These are phyloP conservation scores for Limnodromus scolopaceus DNA, from an alignment of 2,797 vertebrate species.

Conservation along the genomic window DNA sequence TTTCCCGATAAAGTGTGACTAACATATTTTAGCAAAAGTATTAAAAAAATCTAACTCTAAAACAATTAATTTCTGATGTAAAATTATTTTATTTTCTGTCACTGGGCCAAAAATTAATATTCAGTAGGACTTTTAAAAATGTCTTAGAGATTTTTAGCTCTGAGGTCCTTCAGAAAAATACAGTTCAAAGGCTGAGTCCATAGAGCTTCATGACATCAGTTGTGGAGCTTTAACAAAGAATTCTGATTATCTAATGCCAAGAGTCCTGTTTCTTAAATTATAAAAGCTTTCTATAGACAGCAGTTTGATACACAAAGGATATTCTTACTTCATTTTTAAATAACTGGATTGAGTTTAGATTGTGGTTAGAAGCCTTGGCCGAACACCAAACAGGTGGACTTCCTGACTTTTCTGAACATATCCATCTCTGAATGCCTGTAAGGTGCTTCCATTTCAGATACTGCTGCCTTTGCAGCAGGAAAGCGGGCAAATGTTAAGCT, in stretches of 20 bases:
- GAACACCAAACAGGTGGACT: not conserved
- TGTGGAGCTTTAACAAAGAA: not conserved
- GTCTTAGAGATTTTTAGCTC: not conserved
- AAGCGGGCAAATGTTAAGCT: not conserved
- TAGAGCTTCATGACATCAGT: rapidly evolving
- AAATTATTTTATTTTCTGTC: not conserved
- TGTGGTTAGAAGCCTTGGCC: not conserved
- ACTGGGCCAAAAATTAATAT: not conserved
- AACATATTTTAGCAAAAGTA: not conserved
- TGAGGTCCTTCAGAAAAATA: not conserved
- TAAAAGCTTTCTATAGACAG: not conserved
- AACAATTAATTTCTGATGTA: not conserved
- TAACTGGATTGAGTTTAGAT: not conserved
- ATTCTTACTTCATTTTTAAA: not conserved
- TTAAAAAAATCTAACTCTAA: not conserved
- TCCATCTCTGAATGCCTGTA: not conserved
- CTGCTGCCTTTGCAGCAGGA: not conserved
- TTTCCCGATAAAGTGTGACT: not conserved
- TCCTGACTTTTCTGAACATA: not conserved
- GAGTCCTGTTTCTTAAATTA: not conserved
- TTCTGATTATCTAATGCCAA: not conserved
- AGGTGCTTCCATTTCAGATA: not conserved
- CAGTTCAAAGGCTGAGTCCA: not conserved
- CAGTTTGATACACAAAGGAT: not conserved
- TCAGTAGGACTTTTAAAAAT: not conserved